phyloP scores from a whole-genome alignment of 2,888 invertebrate genomes.

The Synanthedon vespiformis region DNA sequence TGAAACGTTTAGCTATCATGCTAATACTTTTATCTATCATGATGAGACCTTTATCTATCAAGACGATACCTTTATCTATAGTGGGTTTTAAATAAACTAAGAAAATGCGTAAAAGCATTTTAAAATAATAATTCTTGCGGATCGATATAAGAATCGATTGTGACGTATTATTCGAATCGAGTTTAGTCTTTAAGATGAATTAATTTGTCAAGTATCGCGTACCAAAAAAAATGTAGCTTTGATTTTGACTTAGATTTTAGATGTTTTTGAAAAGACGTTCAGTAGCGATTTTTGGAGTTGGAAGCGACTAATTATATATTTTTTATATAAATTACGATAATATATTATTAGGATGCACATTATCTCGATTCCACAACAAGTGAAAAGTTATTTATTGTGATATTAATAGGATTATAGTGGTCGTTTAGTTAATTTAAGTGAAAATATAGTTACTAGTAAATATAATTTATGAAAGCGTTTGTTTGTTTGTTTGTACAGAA shows the following conservation, averaged over 20 bases:
- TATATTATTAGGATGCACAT: not conserved
- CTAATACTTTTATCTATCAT: no score
- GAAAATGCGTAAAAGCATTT: no score
- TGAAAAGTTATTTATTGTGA: conserved; percentile 9
- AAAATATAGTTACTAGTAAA: not conserved
- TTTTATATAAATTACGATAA: not conserved
- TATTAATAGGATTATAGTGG: conserved; percentile 10
- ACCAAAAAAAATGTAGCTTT: conserved; percentile 20
- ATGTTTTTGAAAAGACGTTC: conserved; percentile 5
- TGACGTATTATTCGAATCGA: no score
- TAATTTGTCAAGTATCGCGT: conserved; percentile 4
- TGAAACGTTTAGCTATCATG: no score
- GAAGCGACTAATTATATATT: not conserved
- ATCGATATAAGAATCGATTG: no score
- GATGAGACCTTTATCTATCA: no score
- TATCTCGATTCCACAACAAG: not conserved
- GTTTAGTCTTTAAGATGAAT: conserved; percentile 1
- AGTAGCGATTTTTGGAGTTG: no score
- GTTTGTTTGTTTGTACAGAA: no score
- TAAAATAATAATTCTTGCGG: no score
- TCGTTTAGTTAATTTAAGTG: conserved; percentile 4
- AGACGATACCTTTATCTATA: no score
- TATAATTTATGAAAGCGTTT: no score
- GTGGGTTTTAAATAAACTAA: no score
- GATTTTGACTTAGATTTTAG: conserved; percentile 18